Conservation (phyloP, 2,797 vertebrate species). For the Melopsittacus undulatus region DNA sequence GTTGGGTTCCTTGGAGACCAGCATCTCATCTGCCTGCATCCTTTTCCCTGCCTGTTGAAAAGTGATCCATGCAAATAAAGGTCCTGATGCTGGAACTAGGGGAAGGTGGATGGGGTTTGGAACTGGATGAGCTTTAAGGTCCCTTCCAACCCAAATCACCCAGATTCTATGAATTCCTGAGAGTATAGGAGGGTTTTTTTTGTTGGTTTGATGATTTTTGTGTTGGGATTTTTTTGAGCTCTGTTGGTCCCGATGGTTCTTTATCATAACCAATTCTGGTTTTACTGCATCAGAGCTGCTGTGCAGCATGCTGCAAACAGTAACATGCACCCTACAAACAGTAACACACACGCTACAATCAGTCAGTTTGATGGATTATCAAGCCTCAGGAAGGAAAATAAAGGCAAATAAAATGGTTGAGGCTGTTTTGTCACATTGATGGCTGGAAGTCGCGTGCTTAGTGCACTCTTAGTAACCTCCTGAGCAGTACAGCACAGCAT, state of each 20-base stretch:
- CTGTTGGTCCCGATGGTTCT: neutral
- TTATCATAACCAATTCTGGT: neutral
- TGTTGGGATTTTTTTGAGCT: neutral
- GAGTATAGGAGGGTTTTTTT: fast-evolving
- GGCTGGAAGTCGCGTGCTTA: neutral
- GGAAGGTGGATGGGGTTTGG: neutral
- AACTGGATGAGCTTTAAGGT: neutral
- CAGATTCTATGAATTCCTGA: neutral
- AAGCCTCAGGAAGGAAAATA: conserved; percentile 17
- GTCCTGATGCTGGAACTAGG: neutral
- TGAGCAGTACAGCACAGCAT: neutral
- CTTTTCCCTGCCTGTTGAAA: neutral
- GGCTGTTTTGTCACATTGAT: conserved; percentile 3
- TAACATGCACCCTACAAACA: neutral
- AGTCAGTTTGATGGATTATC: conserved; percentile 4
- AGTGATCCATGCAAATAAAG: neutral
- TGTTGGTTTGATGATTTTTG: neutral
- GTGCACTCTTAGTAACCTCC: conserved; percentile 8
- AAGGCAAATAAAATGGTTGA: conserved; percentile 26
- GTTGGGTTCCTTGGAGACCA: neutral
- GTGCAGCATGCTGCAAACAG: neutral
- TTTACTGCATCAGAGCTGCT: neutral
- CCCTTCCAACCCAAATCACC: neutral
- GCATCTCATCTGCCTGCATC: neutral
- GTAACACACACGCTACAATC: neutral